phyloP scores from a whole-genome alignment of 2,797 vertebrate species.

The Spheniscus humboldti region DNA sequence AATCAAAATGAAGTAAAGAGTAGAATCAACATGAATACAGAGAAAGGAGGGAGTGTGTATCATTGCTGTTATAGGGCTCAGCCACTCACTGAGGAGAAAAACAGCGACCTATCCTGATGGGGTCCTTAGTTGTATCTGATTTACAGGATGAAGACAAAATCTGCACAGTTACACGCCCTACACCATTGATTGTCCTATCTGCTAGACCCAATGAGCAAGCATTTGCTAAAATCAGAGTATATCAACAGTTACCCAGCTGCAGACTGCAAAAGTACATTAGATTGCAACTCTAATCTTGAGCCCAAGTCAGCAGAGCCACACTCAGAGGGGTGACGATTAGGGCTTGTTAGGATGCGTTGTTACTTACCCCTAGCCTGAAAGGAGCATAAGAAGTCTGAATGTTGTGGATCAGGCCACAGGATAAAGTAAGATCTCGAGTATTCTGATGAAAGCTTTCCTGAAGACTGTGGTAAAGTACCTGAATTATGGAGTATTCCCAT shows the following conservation, averaged over 20 bases:
- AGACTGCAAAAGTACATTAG: background rate
- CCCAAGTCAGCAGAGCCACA: background rate
- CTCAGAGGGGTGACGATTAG: too few species aligned
- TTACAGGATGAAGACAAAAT: background rate
- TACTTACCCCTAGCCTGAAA: background rate
- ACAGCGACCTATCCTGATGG: accelerated
- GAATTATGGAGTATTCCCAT: background rate
- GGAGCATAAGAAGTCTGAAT: background rate
- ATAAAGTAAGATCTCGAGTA: background rate
- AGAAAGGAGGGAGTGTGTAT: background rate
- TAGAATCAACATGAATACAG: background rate
- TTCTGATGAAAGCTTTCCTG: background rate
- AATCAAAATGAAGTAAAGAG: background rate
- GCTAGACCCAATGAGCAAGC: background rate
- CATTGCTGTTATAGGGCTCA: background rate
- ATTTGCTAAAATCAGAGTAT: background rate
- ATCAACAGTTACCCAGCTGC: background rate
- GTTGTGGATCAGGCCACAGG: background rate
- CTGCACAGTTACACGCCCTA: accelerated
- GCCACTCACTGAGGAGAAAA: background rate
- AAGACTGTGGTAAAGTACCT: background rate
- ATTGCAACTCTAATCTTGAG: background rate
- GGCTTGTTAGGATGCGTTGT: background rate
- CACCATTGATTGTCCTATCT: too few species aligned
- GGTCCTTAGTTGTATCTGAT: background rate